Evolutionary conservation across 2,113 vertebrate genomes (phyloP), one percentile per base, ranked within the genome.

Genomic region (Bujurquina vittata): DNA sequence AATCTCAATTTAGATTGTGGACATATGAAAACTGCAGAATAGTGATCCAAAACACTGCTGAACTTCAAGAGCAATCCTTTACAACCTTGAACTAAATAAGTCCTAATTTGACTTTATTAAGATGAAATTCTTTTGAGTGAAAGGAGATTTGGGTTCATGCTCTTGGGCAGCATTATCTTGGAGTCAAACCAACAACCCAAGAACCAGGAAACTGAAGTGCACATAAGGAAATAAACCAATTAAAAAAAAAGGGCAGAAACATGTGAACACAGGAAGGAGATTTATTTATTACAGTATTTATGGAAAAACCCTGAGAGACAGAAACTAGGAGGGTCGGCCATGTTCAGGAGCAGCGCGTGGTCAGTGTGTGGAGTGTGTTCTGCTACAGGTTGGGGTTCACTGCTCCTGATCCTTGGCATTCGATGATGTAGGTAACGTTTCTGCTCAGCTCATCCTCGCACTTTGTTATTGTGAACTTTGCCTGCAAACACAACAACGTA

Each of bases 381-480:
- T 4, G 35, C 94, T 96, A 94, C 40, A 97, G 77, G 57, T 94
- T 89, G 74, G 95, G 77, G 85, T 98, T 98, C 82, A 89, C 89
- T 84, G 94, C 85, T 26, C 97, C 98, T 26, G 96, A 95, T 84
- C 98, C 98, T 88, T 97, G 96, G 93, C 98, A 99, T 85, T 99
- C 97, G 74, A 99, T 97, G 88, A 99, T 94, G 77, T 95, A 96
- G 80, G 95, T 93, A 10, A 97, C 95, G 69, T 91, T 95, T 86
- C 89, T 90, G 46, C 95, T 90, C 33, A 94, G 95, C 46, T 97
- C 95, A 2, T 98, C 97, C 65, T 97, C 96, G 9, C 94, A 95
- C 79, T 97, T 99, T 63, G 93, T 96, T 79, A 99, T 95, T 2
- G 95, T 96, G 92, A 99, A 99, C 89, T 96, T 99, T 12, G 97